A percentile compares a stretch with the other conserved stretches of the same genome.
Conservation (phyloP, 1,140 invertebrate species). For the Planococcus citri region DNA sequence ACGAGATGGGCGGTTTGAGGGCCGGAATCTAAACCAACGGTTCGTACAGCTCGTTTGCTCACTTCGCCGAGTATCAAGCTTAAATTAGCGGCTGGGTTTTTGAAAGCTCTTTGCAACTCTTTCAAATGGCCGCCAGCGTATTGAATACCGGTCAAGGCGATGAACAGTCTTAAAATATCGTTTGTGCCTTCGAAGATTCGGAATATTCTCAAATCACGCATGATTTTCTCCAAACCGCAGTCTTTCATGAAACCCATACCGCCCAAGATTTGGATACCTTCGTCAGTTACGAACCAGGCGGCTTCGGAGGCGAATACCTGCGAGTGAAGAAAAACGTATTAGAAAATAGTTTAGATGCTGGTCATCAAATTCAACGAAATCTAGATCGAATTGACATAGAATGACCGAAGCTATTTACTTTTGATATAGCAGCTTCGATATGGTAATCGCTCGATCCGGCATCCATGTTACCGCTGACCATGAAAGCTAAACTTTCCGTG, state of each 20-base stretch:
- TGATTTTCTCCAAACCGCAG: conserved; percentile 75
- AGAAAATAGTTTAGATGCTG: too few relatives aligned
- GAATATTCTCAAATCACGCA: conserved; percentile 93
- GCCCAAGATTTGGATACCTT: conserved; percentile 90
- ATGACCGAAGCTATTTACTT: too few relatives aligned
- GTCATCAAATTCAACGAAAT: too few relatives aligned
- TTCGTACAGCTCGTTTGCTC: conserved; percentile 60
- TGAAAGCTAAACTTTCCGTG: conserved; percentile 90
- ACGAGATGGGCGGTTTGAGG: conserved; percentile 45
- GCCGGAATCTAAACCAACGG: conserved; percentile 58
- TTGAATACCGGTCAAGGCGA: conserved; percentile 86
- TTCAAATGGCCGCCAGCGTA: conserved; percentile 74
- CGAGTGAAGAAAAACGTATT: too few relatives aligned
- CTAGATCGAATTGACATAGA: too few relatives aligned
- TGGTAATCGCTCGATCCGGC: conserved; percentile 64
- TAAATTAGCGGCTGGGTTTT: conserved; percentile 75
- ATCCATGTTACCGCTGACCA: conserved; percentile 91
- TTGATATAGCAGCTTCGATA: conserved; percentile 95
- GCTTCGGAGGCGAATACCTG: conserved; percentile 76
- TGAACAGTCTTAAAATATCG: conserved; percentile 93
- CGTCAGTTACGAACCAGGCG: conserved; percentile 88
- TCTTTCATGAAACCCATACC: conserved; percentile 96
- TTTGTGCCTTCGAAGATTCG: conserved; percentile 99
- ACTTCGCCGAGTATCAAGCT: conserved; percentile 75
- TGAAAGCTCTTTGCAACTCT: conserved; percentile 74